Base-by-base conservation (phyloP, 1,140 invertebrate species). In the Mactra quadrangularis region DNA sequence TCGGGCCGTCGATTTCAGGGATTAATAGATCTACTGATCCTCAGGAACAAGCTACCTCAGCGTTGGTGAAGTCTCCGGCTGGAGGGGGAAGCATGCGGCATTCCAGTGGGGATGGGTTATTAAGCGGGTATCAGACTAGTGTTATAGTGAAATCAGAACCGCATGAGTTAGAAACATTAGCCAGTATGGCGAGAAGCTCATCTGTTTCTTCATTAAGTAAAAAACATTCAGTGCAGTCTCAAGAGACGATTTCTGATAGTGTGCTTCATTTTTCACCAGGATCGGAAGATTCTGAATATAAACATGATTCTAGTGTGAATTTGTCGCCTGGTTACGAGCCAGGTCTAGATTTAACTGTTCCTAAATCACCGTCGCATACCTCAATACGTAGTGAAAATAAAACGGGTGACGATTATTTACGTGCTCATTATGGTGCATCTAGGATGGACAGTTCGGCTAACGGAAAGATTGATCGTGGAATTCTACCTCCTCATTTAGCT, bases 131-230 rank as follows among this genome's bases (percentile, higher is more conserved):
- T 76, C 82, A 85, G 33, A 74, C 84, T 27, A 85, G 84, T 83
- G 84, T 87, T 47, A 85, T 85, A 70, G 83, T 85, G 33, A 87
- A 87, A 77, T 79, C 85, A 52, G 86, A 87, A 82, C 82, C 78
- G 84, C 86, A 85, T 62, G 86, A 87, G n/a, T 53, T 64, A 1
- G 70, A 82, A 66, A 57, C 79, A 19, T 19, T 75, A 4, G 70
- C 62, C 9, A 70, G 25, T 68, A 79, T 70, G 33, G 57, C 74
- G 25, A 45, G 50, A 50, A 53, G 50, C 27, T 62, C 81, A 50
- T 83, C 81, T 9, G 47, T 62, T 3, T 52, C 35, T 17, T 52
- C 59, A 57, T 41, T 72, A 22, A 62, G 27, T 29, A 68, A 41
- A 55, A 66, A 83, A 64, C 59, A 75, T 33, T 53, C 38, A 38